These are phyloP conservation scores for Eurystomus glaucurus DNA, from an alignment of 2,797 vertebrate species.

Conservation along the genomic window DNA sequence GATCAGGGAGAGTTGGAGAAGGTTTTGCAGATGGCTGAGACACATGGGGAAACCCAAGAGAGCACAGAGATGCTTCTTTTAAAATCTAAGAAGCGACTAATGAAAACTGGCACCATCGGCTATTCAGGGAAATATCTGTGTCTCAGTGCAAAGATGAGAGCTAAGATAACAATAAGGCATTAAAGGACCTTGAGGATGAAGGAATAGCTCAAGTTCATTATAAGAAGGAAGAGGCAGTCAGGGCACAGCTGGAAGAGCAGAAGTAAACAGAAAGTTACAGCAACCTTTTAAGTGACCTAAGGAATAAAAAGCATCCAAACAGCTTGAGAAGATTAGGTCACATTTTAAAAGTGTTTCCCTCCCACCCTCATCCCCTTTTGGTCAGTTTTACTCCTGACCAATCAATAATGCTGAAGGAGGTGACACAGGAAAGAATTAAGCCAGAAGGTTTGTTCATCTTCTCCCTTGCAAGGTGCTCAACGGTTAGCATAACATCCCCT, in stretches of 20 bases:
- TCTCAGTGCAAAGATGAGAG: constrained; percentile 52
- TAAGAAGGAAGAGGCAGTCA: neutral
- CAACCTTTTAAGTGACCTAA: constrained; percentile 38
- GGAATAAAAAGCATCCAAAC: neutral
- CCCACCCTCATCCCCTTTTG: neutral
- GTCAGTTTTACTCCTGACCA: constrained; percentile 7
- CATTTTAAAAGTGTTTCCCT: constrained; percentile 27
- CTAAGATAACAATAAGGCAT: constrained; percentile 6
- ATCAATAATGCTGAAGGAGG: constrained; percentile 33
- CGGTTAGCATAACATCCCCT: neutral
- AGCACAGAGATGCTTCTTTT: neutral
- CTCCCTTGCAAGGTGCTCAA: neutral
- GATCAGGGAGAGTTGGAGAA: rapidly evolving
- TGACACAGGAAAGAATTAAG: constrained; percentile 37
- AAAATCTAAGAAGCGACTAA: constrained; percentile 30
- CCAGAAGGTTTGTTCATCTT: constrained; percentile 29
- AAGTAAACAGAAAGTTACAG: constrained; percentile 32
- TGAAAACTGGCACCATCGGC: neutral
- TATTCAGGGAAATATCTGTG: constrained; percentile 40
- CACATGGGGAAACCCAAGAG: neutral
- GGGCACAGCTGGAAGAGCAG: constrained; percentile 10
- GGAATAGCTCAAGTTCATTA: constrained; percentile 10
- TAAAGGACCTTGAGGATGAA: constrained; percentile 57
- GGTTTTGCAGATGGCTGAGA: neutral
- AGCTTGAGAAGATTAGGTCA: constrained; percentile 34